Evolutionary conservation across 1,140 invertebrate genomes (phyloP).

Genomic region (Trissolcus basalis): DNA sequence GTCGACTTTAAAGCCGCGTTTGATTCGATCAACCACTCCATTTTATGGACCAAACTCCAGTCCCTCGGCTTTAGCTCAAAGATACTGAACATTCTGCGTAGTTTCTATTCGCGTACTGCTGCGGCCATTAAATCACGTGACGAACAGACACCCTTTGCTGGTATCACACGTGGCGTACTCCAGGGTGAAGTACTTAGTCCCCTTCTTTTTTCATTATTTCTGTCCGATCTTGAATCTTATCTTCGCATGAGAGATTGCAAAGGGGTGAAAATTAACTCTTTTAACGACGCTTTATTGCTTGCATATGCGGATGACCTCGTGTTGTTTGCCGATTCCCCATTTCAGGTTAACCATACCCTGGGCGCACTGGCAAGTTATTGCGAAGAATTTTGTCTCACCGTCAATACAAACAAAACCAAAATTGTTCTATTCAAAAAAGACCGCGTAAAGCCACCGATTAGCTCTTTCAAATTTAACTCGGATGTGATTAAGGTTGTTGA

Average conservation of each 20-base stretch:
- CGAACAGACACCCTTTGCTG: neutral
- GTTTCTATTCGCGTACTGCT: neutral
- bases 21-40: neutral
- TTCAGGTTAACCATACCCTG: neutral
- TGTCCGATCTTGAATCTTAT: neutral
- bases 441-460: too few relatives aligned
- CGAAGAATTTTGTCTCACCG: too few relatives aligned
- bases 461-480: too few relatives aligned
- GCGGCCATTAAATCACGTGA: neutral
- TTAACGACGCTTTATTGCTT: neutral
- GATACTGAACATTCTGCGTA: conserved; percentile 1
- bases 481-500: too few relatives aligned
- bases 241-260: neutral
- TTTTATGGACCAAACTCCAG: neutral
- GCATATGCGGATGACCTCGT: conserved; percentile 3
- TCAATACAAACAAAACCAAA: too few relatives aligned
- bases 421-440: too few relatives aligned
- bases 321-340: neutral
- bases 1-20: too few relatives aligned
- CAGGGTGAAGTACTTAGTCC: conserved; percentile 3
- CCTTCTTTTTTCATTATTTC: conserved; percentile 3
- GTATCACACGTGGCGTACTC: neutral
- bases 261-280: neutral
- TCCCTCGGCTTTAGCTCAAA: neutral
- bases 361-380: neutral